Base-by-base conservation (phyloP, 2,888 invertebrate genomes). In the Lasius platythorax region DNA sequence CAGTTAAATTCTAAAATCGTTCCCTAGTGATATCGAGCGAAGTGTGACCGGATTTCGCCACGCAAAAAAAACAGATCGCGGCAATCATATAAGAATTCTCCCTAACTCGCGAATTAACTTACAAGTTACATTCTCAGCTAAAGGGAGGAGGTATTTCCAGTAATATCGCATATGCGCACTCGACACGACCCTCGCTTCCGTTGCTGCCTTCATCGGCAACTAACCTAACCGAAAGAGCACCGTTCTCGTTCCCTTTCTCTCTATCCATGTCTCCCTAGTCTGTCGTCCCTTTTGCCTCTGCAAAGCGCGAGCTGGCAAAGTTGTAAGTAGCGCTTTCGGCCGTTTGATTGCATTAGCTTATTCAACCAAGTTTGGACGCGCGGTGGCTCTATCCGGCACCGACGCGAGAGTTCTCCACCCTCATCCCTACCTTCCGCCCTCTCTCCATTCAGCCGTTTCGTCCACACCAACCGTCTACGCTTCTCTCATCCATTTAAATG, bases 301-400 rank as follows among this genome's bases (percentile, higher is more conserved):
- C 76, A 88, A 88, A 87, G 87, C 86, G 72, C 85, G 83, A 46
- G 58, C 83, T 81, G 85, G 82, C 88, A 86, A 92, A 92, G 90
- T 91, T 92, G 88, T 90, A 91, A 91, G 91, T 92, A 91, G 90
- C 91, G 89, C 90, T 92, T 92, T 91, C 89, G 91, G 87, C 90
- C 91, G 89, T 92, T 93, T 91, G 91, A 93, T 92, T 91, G 91
- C 91, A 90, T 92, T 91, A 91, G 87, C 89, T 90, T 91, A 90
- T 92, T 91, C 90, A 88, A 87, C 87, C 87, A 85, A 88, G 87
- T 89, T 92, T 85, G 87, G 84, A 85, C 89, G 85, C 82, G 75
- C 73, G 72, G 73, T 76, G 61, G 73, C 83, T 86, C 82, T 85
- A 70, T 86, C 84, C 87, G 40, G 33, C 40, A 61, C 53, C 64